Base-by-base conservation (phyloP, 2,797 vertebrate genomes). In the Karalla daura region DNA sequence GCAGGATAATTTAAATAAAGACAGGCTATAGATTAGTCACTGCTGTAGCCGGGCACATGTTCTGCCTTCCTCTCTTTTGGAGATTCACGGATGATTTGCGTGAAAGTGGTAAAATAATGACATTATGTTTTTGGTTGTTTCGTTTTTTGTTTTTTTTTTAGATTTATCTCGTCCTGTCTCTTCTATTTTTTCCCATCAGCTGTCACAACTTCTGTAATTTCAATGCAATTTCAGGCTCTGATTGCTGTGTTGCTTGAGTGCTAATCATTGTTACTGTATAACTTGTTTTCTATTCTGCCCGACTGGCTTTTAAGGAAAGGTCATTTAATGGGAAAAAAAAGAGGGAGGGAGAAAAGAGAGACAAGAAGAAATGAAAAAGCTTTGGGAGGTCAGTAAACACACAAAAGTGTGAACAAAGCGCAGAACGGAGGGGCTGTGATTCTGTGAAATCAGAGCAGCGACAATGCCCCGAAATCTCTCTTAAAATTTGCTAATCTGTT, bases 171-270 rank as follows among this genome's bases (percentile, higher is more conserved):
- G 23, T 76, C 71, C 64, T 40, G 60, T 51, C 64, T 74, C 76
- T 64, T 80, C 63, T 65, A 32, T 56, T 91, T 60, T 86, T 86
- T 83, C n/a, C n/a, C 80, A 91, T 91, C 86, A 86, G 74, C 75
- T 75, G 86, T 86, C 77, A 84, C 88, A 90, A 81, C 80, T 68
- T 87, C 80, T 83, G 85, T 90, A 86, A 92, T 91, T 91, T 91
- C 78, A 81, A 52, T 84, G 89, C 90, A 93, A 94, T 94, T 93
- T 92, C 85, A 86, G 78, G 63, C 79, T 87, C 82, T 91, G 89
- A 92, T 93, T 92, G 88, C 87, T 83, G 83, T 87, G 83, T 78
- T 89, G 80, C 83, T 80, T 84, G 81, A 91, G 91, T 85, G 84
- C 83, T 88, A 89, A 91, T 92, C 89, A 81, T 81, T 81, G 52